Percentiles rank a stretch among this genome's conserved stretches.
phyloP scores from a whole-genome alignment of 2,888 invertebrate genomes.

The Sesia bembeciformis region DNA sequence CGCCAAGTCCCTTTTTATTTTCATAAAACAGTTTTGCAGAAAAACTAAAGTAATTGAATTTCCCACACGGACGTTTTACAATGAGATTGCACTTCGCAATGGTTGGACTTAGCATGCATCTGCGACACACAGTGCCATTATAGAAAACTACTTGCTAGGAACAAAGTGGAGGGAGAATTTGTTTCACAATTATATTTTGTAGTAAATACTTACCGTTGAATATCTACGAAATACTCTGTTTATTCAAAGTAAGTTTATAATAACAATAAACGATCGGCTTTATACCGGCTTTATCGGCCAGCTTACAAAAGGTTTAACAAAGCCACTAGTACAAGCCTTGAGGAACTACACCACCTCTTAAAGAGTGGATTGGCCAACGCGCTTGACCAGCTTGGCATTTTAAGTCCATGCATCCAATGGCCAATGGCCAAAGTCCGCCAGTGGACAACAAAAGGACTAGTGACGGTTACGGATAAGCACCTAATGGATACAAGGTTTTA shows the following conservation, averaged over 20 bases:
- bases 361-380: too few relatives aligned
- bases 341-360: too few relatives aligned
- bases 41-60: neutral
- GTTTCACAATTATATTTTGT: neutral
- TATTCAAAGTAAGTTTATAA: neutral
- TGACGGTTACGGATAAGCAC: too few relatives aligned
- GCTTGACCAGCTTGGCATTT: too few relatives aligned
- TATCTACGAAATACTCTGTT: neutral
- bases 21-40: neutral
- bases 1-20: neutral
- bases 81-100: neutral
- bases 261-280: too few relatives aligned
- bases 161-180: slow-evolving; percentile 1
- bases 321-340: too few relatives aligned
- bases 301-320: too few relatives aligned
- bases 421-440: too few relatives aligned
- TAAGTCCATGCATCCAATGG: too few relatives aligned
- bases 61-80: neutral
- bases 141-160: neutral
- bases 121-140: neutral
- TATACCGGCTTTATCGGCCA: too few relatives aligned
- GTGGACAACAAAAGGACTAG: too few relatives aligned
- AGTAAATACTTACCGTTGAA: neutral
- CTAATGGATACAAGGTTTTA: too few relatives aligned
- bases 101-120: neutral